Evolutionary conservation across 2,888 invertebrate genomes (phyloP), one percentile per base, ranked within the genome.

Genomic region (Glyphotaelius pellucidus): DNA sequence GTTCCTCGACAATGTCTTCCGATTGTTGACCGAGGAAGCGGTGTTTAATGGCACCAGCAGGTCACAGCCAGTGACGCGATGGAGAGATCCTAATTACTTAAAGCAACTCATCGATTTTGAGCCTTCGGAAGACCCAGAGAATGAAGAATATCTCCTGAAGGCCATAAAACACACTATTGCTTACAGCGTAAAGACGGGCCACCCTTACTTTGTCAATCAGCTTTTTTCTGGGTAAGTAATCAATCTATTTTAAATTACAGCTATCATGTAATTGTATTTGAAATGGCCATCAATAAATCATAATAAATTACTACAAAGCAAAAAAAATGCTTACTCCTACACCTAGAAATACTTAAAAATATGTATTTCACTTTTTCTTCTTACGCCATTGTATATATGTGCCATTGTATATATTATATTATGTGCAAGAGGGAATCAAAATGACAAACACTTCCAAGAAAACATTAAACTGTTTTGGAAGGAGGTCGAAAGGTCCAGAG

Each of bases 161-260:
- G 93, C 95, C 3, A 94, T 96, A 92, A 94, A 95, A 91, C 95
- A 96, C 92, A 95, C 96, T 42, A 95, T 96, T 80, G 95, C 95
- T 91, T 96, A 95, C 94, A 96, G 96, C 94, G 96, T 96, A 14
- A 96, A 96, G 94, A 96, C 96, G 19, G 96, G 96, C 19, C 96
- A 96, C 94, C 96, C 96, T 0, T 95, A 96, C 94, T 96, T 97
- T 94, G 95, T 96, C 93, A 96, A 96, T 94, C 96, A 97, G 94
- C 95, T 97, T 25, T 97, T 96, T 94, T 96, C 96, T n/a, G 96
- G 96, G 95, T 96, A 94, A 95, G 95, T 94, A 52, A 79, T 84
- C 89, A 35, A 85, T 67, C 25, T 32, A 42, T 81, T 32, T 32
- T 19, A 7, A 9, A 84, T 32, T 84, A 19, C 12, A 47, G 9